Conservation (phyloP, 2,113 vertebrate genomes). For the Probosciger aterrimus region DNA sequence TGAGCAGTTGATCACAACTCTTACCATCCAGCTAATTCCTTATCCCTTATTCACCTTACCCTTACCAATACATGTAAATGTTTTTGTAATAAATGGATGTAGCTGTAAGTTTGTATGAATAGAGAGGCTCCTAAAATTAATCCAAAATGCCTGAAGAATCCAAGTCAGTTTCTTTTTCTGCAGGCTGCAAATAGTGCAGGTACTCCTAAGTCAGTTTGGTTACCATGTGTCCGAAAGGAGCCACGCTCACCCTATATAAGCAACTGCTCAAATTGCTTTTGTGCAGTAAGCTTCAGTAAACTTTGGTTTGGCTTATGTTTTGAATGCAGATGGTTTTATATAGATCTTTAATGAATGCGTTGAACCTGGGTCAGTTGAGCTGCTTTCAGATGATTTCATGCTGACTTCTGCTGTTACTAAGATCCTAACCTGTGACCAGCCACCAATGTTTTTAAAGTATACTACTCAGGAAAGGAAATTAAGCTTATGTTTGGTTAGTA, state of each 20-base stretch:
- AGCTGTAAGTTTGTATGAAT: neutral
- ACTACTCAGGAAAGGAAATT: neutral
- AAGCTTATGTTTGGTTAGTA: neutral
- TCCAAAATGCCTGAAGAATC: neutral
- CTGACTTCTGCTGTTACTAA: neutral
- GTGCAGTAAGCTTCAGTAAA: neutral
- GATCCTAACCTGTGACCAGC: neutral
- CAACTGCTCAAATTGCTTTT: neutral
- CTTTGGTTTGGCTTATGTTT: neutral
- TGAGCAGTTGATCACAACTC: neutral
- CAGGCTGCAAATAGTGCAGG: neutral
- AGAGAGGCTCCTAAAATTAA: neutral
- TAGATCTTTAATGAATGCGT: neutral
- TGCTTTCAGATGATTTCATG: neutral
- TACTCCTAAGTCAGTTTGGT: neutral
- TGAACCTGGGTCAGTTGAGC: neutral
- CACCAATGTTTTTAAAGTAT: neutral
- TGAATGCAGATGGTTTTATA: neutral
- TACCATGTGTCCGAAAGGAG: neutral
- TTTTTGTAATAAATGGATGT: neutral
- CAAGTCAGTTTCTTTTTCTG: neutral
- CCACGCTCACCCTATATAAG: neutral
- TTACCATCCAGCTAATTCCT: neutral
- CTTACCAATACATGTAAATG: neutral
- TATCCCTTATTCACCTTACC: neutral